Conservation (phyloP, 2,797 vertebrate genomes). For the Diglossa cyanea region DNA sequence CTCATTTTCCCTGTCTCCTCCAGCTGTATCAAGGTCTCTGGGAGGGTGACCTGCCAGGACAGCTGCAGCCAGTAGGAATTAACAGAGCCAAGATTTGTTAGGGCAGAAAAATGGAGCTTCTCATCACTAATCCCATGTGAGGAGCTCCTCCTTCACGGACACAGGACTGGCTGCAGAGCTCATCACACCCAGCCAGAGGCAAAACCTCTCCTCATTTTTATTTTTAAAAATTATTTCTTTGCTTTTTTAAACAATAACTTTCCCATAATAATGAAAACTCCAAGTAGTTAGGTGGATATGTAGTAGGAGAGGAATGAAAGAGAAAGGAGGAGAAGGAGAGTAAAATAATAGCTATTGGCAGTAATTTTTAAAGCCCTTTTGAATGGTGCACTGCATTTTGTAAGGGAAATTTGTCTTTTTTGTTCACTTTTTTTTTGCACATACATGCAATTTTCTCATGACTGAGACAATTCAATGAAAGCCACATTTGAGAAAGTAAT, state of each 20-base stretch:
- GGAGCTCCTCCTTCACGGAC: background rate
- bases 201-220: rapidly evolving
- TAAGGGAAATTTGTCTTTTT: background rate
- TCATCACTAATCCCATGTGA: background rate
- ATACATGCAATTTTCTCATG: rapidly evolving
- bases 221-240: background rate
- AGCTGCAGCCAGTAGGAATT: slow-evolving; percentile 9
- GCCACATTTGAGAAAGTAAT: background rate
- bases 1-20: background rate
- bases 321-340: background rate
- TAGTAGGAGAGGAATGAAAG: background rate
- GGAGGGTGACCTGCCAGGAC: slow-evolving; percentile 30
- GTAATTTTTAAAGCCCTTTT: background rate
- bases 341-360: background rate
- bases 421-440: background rate
- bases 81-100: background rate
- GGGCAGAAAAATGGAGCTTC: background rate
- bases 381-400: background rate
- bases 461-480: background rate
- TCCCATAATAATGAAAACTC: background rate
- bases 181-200: background rate
- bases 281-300: background rate
- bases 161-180: background rate
- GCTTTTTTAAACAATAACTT: background rate
- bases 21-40: background rate